Conservation (phyloP, 2,113 vertebrate species). For the Ranitomeya imitator region DNA sequence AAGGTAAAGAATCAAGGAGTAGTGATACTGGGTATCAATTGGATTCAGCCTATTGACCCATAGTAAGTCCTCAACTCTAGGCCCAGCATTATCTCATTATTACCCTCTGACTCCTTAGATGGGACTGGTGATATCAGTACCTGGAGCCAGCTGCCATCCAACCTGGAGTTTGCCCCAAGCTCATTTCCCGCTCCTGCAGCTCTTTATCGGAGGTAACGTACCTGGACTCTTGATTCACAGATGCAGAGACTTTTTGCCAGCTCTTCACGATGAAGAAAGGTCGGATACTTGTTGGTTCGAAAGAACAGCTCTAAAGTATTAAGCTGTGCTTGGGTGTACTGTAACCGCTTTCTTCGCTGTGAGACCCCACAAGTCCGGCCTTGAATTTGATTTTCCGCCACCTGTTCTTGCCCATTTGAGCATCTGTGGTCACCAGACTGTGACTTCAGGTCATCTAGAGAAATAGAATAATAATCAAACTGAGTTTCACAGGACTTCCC, state of each 20-base stretch:
- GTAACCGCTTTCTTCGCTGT: slow-evolving; percentile 85
- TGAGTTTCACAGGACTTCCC: too few relatives aligned
- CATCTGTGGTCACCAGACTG: background rate
- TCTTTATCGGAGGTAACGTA: slow-evolving; percentile 59
- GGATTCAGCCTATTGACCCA: too few relatives aligned
- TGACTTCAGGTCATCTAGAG: background rate
- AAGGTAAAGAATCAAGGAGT: too few relatives aligned
- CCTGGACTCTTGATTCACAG: slow-evolving; percentile 89
- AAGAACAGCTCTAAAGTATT: slow-evolving; percentile 85
- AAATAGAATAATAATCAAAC: background rate
- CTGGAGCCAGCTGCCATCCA: too few relatives aligned
- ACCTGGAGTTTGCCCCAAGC: too few relatives aligned
- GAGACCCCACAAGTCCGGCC: slow-evolving; percentile 54
- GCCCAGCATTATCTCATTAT: too few relatives aligned
- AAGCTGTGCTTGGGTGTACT: slow-evolving; percentile 85
- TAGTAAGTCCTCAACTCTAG: too few relatives aligned
- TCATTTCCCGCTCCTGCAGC: too few relatives aligned
- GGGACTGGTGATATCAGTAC: too few relatives aligned
- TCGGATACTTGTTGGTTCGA: slow-evolving; percentile 82
- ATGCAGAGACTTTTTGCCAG: slow-evolving; percentile 82
- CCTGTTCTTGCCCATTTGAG: background rate
- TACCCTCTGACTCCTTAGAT: too few relatives aligned
- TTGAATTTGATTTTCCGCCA: background rate
- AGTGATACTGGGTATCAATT: too few relatives aligned
- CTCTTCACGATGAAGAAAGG: slow-evolving; percentile 83